Conservation (phyloP, 2,113 vertebrate species). For the Falco punctatus region DNA sequence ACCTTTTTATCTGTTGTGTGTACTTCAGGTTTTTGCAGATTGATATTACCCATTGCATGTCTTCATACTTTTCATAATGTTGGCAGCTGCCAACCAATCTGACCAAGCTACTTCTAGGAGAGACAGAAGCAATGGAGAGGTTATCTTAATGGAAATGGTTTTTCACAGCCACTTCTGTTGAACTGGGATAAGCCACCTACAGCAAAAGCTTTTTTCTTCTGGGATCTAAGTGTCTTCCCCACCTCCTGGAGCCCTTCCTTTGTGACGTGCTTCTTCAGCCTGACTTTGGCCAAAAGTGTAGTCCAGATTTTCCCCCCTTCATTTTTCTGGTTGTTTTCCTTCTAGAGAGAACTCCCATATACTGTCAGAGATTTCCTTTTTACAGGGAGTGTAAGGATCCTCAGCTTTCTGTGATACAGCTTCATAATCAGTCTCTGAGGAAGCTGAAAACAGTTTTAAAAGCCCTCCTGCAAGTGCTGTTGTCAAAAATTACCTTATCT, state of each 20-base stretch:
- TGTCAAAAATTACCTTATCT: constrained; percentile 1
- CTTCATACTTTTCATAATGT: background rate
- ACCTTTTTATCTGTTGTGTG: background rate
- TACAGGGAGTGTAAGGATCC: background rate
- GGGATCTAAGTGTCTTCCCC: background rate
- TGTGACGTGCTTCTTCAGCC: background rate
- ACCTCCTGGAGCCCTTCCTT: background rate
- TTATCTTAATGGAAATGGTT: background rate
- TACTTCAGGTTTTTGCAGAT: background rate
- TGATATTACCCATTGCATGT: rapidly evolving
- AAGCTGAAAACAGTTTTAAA: background rate
- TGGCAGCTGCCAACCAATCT: background rate
- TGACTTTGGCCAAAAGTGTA: background rate
- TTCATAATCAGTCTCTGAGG: background rate
- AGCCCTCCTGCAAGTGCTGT: background rate
- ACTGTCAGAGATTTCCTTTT: background rate
- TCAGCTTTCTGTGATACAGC: background rate
- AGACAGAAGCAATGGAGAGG: background rate
- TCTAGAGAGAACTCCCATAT: background rate
- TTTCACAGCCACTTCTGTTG: background rate
- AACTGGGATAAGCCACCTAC: background rate
- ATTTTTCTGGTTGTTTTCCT: background rate
- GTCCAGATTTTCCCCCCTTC: rapidly evolving
- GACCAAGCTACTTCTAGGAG: rapidly evolving
- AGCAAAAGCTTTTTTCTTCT: background rate